phyloP scores from a whole-genome alignment of 1,140 invertebrate genomes.

The Sycophila sp. region DNA sequence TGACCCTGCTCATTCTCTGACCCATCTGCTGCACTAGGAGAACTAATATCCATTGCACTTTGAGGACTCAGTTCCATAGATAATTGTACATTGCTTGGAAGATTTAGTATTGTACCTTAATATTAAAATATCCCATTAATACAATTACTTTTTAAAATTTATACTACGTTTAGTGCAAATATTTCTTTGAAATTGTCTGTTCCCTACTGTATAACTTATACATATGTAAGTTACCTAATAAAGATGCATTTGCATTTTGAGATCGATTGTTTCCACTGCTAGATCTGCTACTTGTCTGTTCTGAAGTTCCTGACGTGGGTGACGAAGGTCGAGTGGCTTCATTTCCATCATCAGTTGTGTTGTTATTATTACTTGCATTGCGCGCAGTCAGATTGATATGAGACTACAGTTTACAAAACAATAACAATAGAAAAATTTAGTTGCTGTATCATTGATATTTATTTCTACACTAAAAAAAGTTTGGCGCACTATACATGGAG shows the following conservation, averaged over 20 bases:
- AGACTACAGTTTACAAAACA: constrained; percentile 60
- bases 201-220: too few relatives aligned
- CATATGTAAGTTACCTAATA: constrained; percentile 50
- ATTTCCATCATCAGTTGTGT: constrained; percentile 50
- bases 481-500: too few relatives aligned
- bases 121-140: constrained; percentile 26
- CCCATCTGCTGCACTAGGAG: constrained; percentile 51
- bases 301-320: constrained; percentile 44
- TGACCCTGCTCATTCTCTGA: constrained; percentile 52
- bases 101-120: constrained; percentile 58
- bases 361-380: constrained; percentile 51
- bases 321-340: constrained; percentile 47
- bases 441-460: too few relatives aligned
- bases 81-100: constrained; percentile 70
- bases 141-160: background rate
- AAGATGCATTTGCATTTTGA: constrained; percentile 39
- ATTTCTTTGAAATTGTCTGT: background rate
- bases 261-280: constrained; percentile 38
- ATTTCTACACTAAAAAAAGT: too few relatives aligned
- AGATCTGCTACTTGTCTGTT: constrained; percentile 34
- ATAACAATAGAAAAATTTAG: constrained; percentile 2
- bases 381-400: constrained; percentile 67
- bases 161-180: background rate
- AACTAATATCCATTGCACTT: constrained; percentile 66
- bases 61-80: constrained; percentile 77